Evolutionary conservation across 2,797 vertebrate species (phyloP), one percentile per base, ranked within the genome.

Genomic region (Fistularia commersonii): DNA sequence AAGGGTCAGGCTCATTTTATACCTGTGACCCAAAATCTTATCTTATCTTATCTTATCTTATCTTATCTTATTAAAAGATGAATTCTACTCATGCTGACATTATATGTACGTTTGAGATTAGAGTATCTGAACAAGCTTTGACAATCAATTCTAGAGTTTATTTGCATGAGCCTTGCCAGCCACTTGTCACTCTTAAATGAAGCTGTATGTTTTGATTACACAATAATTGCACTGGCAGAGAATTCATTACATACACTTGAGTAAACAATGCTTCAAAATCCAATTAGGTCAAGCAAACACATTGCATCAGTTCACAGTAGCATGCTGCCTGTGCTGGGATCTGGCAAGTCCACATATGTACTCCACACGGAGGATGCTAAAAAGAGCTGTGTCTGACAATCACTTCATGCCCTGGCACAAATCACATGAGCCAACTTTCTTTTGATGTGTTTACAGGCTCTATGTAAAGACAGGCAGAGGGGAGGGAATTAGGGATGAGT

Each of bases 201-300:
- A 46, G 54, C 52, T 60, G 45, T 52, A 44, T 57, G 51, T 66
- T 65, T 44, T 56, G 67, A 74, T 83, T 71, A 63, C 54, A 36
- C 57, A 57, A 57, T 64, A 67, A 69, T 67, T 56, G 47, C 54
- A 11, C 47, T 53, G 61, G 48, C 55, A 54, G 58, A 37, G 49
- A 68, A 77, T 82, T 69, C 51, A 73, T 69, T 57, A 67, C 0
- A 6, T 51, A 39, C 64, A 72, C 54, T 71, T 56, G 58, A 64
- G 66, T 64, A 76, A 77, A 82, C 72, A 82, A 62, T 66, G 58
- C 69, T 80, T 75, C 56, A 72, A 64, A 80, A 83, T 80, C 72
- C 66, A 84, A 84, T 88, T 78, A 82, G 54, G 60, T 50, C 55
- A 64, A 66, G 72, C 60, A 76, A 80, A 76, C 62, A 64, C 53